These are phyloP conservation scores for Daubentonia madagascariensis DNA, from an alignment of 2,113 vertebrate species.

Conservation along the genomic window DNA sequence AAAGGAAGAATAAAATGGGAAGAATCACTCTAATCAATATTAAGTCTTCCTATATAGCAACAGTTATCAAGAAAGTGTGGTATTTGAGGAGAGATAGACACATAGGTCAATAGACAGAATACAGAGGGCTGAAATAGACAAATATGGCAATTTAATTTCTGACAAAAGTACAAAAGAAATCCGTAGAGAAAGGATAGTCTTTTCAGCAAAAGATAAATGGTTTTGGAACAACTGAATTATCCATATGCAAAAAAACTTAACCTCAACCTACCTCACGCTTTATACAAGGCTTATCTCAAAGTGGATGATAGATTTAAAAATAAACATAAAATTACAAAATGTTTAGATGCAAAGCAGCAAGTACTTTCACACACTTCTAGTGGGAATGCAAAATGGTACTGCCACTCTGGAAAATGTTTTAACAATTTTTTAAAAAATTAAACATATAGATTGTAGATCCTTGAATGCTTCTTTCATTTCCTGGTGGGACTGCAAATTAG, in stretches of 20 bases:
- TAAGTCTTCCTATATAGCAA: not conserved
- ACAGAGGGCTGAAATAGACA: not conserved
- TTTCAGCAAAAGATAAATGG: not conserved
- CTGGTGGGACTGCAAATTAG: too few relatives aligned
- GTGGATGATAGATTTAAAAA: not conserved
- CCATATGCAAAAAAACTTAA: not conserved
- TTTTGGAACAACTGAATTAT: not conserved
- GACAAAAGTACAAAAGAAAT: not conserved
- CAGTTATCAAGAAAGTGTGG: not conserved
- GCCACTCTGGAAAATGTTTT: not conserved
- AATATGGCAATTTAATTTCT: not conserved
- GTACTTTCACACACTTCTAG: not conserved
- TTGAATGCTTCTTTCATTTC: too few relatives aligned
- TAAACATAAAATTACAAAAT: not conserved
- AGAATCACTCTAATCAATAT: not conserved
- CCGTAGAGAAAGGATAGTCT: not conserved
- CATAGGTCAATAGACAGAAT: not conserved
- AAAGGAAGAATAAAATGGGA: not conserved
- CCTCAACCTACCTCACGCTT: not conserved
- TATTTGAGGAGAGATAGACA: not conserved
- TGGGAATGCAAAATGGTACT: not conserved
- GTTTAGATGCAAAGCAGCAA: not conserved
- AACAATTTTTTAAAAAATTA: not conserved
- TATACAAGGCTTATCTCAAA: not conserved
- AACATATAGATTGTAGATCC: too few relatives aligned